phyloP scores from a whole-genome alignment of 2,797 vertebrate genomes.

The Coilia nasus region DNA sequence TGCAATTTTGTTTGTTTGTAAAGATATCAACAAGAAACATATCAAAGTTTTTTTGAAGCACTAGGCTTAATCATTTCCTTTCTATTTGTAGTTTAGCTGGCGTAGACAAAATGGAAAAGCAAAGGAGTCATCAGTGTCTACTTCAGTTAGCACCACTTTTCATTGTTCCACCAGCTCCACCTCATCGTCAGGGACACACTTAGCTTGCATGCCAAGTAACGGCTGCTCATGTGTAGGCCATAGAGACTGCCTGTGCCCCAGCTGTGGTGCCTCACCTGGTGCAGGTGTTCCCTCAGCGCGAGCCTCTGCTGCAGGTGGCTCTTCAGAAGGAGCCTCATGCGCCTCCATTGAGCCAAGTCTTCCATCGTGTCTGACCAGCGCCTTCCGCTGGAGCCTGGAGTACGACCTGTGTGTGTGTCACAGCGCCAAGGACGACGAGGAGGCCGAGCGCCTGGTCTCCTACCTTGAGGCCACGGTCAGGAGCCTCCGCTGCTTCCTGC shows the following conservation, averaged over 20 bases:
- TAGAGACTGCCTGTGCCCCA: not conserved
- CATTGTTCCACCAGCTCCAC: not conserved
- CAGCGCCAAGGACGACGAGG: slow-evolving; percentile 70
- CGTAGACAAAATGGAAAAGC: not conserved
- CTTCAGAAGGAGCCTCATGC: not conserved
- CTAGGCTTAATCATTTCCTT: not conserved
- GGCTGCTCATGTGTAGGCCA: not conserved
- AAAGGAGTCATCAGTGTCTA: not conserved
- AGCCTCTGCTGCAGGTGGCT: not conserved
- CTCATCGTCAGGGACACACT: not conserved
- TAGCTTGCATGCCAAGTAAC: not conserved
- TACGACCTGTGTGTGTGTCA: slow-evolving; percentile 88
- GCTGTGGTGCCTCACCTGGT: not conserved
- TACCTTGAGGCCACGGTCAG: slow-evolving; percentile 76
- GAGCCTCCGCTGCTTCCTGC: slow-evolving; percentile 83
- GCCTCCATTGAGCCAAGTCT: not conserved
- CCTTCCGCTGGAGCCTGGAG: slow-evolving; percentile 72
- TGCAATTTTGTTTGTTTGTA: not conserved
- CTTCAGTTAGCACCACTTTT: not conserved
- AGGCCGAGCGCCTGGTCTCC: slow-evolving; percentile 76
- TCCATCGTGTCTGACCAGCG: slow-evolving; percentile 44
- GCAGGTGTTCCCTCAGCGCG: not conserved
- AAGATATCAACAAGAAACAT: not conserved
- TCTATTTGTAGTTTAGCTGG: not conserved
- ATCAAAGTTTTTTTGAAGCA: too few species aligned